Evolutionary conservation across 2,113 vertebrate genomes (phyloP).

Genomic region (Scomber japonicus): DNA sequence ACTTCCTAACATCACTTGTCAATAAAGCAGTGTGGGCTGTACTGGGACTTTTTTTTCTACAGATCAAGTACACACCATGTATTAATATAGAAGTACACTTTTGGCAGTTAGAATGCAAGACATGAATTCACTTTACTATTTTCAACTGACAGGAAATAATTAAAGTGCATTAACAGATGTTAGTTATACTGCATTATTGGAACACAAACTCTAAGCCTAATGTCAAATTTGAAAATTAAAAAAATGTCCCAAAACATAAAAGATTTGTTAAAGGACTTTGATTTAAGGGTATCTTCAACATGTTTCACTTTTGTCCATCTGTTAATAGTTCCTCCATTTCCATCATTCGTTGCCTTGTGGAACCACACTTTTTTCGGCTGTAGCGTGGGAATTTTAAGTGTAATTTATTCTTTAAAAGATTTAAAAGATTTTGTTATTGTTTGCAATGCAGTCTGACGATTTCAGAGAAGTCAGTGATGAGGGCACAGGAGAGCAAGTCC

Average conservation of each 20-base stretch:
- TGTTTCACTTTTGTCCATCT: no score
- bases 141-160: no score
- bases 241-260: no score
- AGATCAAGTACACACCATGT: background rate
- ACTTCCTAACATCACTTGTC: background rate
- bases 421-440: constrained; percentile 16
- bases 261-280: no score
- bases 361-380: background rate
- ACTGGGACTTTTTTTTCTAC: background rate
- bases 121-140: no score
- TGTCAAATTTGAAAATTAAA: no score
- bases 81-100: background rate
- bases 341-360: background rate
- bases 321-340: no score
- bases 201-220: no score
- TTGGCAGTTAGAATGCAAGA: background rate
- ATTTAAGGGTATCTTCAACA: no score
- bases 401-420: background rate
- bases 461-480: constrained; percentile 72
- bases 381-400: background rate
- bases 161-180: no score
- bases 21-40: background rate
- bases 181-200: no score
- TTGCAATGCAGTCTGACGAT: constrained; percentile 23
- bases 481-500: constrained; percentile 78